Evolutionary conservation across 2,113 vertebrate species (phyloP).

Genomic region (Hypomesus transpacificus): DNA sequence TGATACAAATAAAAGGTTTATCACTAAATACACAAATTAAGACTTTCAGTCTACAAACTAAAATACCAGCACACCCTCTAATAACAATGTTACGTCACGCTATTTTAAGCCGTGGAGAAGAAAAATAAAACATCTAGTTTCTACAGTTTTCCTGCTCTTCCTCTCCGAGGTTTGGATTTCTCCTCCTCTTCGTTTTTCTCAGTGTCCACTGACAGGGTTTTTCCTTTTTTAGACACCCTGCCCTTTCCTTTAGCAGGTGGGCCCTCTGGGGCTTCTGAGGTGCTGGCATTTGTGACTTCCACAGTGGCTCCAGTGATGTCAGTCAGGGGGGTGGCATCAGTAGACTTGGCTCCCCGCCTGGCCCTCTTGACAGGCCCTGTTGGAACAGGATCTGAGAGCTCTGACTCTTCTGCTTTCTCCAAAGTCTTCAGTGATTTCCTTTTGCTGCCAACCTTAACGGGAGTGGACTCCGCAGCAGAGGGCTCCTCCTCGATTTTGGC

Average conservation of each 20-base stretch:
- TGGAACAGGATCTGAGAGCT: background rate
- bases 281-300: background rate
- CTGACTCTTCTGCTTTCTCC: background rate
- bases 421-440: background rate
- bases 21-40: background rate
- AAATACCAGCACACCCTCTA: slow-evolving; percentile 11
- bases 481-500: background rate
- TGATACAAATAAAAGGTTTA: background rate
- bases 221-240: background rate
- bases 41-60: background rate
- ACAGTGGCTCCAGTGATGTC: background rate
- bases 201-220: background rate
- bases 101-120: background rate
- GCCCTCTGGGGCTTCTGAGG: background rate
- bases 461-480: background rate
- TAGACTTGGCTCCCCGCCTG: slow-evolving; percentile 36
- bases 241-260: background rate
- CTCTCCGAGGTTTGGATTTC: slow-evolving; percentile 48
- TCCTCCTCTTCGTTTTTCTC: slow-evolving; percentile 34
- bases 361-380: slow-evolving; percentile 36
- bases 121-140: background rate
- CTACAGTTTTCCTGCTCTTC: slow-evolving; percentile 58
- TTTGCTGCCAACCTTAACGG: background rate
- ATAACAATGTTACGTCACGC: slow-evolving; percentile 10
- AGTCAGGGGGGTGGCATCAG: background rate